Base-by-base conservation (phyloP, 2,888 invertebrate species). In the Asteroscopus sphinx region DNA sequence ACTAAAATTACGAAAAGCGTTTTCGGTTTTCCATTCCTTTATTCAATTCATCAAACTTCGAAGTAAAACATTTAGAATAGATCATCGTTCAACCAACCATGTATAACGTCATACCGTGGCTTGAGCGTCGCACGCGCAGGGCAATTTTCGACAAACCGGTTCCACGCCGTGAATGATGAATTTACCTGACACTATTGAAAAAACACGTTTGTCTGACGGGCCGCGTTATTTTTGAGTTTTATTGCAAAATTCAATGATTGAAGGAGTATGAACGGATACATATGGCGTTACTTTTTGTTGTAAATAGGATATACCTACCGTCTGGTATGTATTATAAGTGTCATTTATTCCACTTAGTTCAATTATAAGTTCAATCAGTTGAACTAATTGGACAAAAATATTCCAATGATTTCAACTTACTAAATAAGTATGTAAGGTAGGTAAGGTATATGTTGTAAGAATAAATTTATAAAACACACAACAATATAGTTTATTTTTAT, bases 121-220 rank as follows among this genome's bases (percentile, higher is more conserved):
- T 33, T 39, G 32, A 40, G 48, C 16, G 16, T 25, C 53, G 56
- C 60, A 6, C 49, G 53, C 65, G 47, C 66, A 36, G 54, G 55
- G 61, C 62, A 75, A 76, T 81, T 79, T 80, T 76, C 75, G 72
- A 70, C 35, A 61, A 83, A 83, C 83, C 83, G 82, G 83, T 83
- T 78, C 32, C 42, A 26, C 59, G 35, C 48, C 58, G 47, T 60
- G n/a, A n/a, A n/a, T n/a, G 71, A 66, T 71, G 53, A 56, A 72
- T 72, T 75, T 80, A 80, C 80, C 80, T 77, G 79, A 61, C 45
- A 51, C 37, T 55, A 61, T 51, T 45, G 55, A 57, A 65, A 72
- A 61, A 76, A 72, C 54, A 39, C 49, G 25, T 4, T 41, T 46
- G 46, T 57, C 53, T 45, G 54, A 40, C 39, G 41, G 53, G 16